These are phyloP conservation scores for Opisthograptis luteolata DNA, from an alignment of 2,888 invertebrate genomes.

Conservation along the genomic window DNA sequence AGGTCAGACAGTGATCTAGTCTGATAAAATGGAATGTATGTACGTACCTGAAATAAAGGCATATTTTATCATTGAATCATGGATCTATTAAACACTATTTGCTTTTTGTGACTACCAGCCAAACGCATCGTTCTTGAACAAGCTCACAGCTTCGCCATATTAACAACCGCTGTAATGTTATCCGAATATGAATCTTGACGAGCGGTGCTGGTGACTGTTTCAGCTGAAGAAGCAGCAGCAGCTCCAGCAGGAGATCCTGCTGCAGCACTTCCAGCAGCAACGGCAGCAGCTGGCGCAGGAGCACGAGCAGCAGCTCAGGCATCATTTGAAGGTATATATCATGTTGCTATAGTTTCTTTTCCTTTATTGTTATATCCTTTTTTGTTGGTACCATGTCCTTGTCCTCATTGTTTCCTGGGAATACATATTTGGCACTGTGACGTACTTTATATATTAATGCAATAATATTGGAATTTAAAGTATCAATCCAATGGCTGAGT, in stretches of 20 bases:
- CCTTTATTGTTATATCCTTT: background rate
- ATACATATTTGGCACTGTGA: no score
- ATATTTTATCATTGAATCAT: no score
- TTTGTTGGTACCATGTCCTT: background rate
- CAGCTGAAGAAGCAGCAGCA: slow-evolving; percentile 98
- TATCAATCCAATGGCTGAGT: no score
- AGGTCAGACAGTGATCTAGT: no score
- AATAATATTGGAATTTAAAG: no score
- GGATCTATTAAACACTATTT: no score
- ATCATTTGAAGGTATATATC: slow-evolving; percentile 90
- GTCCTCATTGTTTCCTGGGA: background rate
- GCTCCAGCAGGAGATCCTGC: slow-evolving; percentile 94
- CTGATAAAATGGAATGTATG: no score
- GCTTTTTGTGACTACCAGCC: background rate
- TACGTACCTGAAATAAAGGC: no score
- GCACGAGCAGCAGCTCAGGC: slow-evolving; percentile 95
- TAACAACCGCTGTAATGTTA: slow-evolving; percentile 2
- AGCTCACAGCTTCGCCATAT: slow-evolving; percentile 6
- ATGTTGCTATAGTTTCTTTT: background rate
- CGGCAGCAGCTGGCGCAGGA: slow-evolving; percentile 95
- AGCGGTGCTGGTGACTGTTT: slow-evolving; percentile 52
- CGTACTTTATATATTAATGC: no score
- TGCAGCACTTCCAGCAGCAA: slow-evolving; percentile 96
- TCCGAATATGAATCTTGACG: background rate
- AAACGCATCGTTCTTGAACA: background rate